Evolutionary conservation across 2,797 vertebrate genomes (phyloP).

Genomic region (Tarsius wallacei): DNA sequence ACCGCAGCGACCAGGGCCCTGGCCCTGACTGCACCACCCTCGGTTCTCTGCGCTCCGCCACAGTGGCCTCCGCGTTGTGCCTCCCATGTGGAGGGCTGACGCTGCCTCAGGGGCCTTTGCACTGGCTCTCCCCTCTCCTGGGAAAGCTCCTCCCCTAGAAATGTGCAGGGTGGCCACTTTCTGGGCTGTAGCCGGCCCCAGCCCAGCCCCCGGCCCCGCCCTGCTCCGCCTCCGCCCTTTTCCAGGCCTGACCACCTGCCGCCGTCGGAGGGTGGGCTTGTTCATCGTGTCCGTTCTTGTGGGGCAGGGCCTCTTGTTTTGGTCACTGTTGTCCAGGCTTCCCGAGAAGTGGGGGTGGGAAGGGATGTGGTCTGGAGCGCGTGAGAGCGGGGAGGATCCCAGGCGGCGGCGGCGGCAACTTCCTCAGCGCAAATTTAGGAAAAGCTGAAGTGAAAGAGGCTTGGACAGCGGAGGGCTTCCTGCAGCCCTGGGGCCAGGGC

Average conservation of each 20-base stretch:
- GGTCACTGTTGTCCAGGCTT: slow-evolving; percentile 1
- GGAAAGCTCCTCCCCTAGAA: not conserved
- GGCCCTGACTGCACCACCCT: no score
- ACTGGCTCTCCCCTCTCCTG: not conserved
- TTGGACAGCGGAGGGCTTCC: slow-evolving; percentile 53
- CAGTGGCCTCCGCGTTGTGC: not conserved
- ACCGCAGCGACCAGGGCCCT: not conserved
- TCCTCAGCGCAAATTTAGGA: slow-evolving; percentile 81
- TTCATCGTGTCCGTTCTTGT: not conserved
- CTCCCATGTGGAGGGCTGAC: not conserved
- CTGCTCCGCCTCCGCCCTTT: not conserved
- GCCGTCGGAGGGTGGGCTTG: rapidly evolving
- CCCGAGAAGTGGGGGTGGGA: not conserved
- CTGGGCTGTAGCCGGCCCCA: no score
- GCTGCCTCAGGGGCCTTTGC: not conserved
- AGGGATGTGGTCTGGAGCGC: slow-evolving; percentile 47
- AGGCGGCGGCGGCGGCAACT: not conserved
- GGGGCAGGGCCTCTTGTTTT: not conserved
- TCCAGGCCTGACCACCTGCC: not conserved
- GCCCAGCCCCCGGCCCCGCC: rapidly evolving
- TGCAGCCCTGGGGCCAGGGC: not conserved
- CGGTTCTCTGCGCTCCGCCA: no score
- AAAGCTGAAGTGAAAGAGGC: slow-evolving; percentile 84
- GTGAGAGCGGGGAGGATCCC: slow-evolving; percentile 33
- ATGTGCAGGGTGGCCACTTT: rapidly evolving